Base-by-base conservation (phyloP, 2,888 invertebrate genomes). In the Volucella inflata region DNA sequence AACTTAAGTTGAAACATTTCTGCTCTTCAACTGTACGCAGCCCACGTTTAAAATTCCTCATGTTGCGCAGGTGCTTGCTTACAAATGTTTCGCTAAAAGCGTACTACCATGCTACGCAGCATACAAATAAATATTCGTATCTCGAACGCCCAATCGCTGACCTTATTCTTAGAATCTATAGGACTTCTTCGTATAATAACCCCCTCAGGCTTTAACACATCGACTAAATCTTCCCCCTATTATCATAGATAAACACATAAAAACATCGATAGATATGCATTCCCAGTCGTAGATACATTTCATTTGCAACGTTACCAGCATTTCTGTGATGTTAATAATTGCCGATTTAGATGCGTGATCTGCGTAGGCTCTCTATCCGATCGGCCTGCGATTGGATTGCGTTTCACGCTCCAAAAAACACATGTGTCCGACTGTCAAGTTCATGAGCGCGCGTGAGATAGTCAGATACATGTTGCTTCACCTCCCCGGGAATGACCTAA, bases 401-500 rank as follows among this genome's bases (percentile, higher is more conserved):
- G 14, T 21, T 42, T n/a, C 10, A 17, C 40, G 51, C 11, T n/a
- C 8, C 10, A 16, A 17, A 67, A 11, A 11, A 10, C 64, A 50
- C 50, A 65, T 36, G 11, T 11, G 14, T 8, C 21, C 30, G 30
- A 30, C 30, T 30, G 30, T 30, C 30, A 30, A 30, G 30, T 30
- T 55, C 55, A 36, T 12, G 8, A 36, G 8, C 30, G 55, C 16
- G 8, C 11, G 21, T 17, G 11, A 16, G 50, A 16, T 12, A 21
- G 55, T 8, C 6, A 46, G 57, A 79, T 65, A 65, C 67, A 68
- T 75, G 75, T 42, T 62, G 40, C 6, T 30, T 30, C 55, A 50
- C 53, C 53, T 42, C 68, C 14, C 44, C 79, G 17, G 21, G 53
- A 21, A 36, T 75, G 80, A 76, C 80, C 81, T 40, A 76, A 76